Conservation (phyloP, 2,797 vertebrate genomes). For the Pipistrellus kuhlii region DNA sequence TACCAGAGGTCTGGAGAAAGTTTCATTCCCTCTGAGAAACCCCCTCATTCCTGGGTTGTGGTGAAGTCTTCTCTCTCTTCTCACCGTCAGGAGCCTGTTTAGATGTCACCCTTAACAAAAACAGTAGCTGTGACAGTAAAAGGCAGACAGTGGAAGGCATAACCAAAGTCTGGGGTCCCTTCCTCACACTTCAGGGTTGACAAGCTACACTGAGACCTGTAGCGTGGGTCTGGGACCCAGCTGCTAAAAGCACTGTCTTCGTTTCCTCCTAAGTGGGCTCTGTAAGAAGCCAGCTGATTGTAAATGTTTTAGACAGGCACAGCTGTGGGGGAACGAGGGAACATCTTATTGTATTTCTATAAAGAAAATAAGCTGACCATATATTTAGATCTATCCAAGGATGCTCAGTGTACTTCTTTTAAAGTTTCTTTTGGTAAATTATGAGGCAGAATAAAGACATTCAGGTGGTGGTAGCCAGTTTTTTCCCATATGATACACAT, state of each 20-base stretch:
- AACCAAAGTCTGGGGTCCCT: constrained; percentile 85
- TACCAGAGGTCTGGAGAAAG: background rate
- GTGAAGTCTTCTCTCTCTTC: constrained; percentile 80
- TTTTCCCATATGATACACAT: background rate
- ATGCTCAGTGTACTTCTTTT: background rate
- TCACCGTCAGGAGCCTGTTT: constrained; percentile 81
- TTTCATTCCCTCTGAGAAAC: constrained; percentile 52
- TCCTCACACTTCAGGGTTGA: constrained; percentile 85
- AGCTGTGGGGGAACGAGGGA: constrained; percentile 72
- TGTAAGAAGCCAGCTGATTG: constrained; percentile 82
- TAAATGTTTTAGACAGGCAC: constrained; percentile 84
- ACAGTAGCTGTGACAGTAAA: constrained; percentile 84
- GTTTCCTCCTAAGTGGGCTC: constrained; percentile 80
- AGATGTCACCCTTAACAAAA: constrained; percentile 81
- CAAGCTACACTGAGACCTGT: constrained; percentile 78
- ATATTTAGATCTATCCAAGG: constrained; percentile 5
- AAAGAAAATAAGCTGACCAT: constrained; percentile 49
- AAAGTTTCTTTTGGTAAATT: constrained; percentile 45
- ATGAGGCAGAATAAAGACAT: constrained; percentile 29
- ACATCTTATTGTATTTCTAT: constrained; percentile 70
- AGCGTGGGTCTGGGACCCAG: constrained; percentile 83
- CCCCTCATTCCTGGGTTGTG: constrained; percentile 71
- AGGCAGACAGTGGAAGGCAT: constrained; percentile 81
- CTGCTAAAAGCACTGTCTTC: constrained; percentile 87
- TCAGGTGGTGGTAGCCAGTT: background rate